Conservation (phyloP, 1,140 invertebrate species). For the Rhynchophorus ferrugineus region DNA sequence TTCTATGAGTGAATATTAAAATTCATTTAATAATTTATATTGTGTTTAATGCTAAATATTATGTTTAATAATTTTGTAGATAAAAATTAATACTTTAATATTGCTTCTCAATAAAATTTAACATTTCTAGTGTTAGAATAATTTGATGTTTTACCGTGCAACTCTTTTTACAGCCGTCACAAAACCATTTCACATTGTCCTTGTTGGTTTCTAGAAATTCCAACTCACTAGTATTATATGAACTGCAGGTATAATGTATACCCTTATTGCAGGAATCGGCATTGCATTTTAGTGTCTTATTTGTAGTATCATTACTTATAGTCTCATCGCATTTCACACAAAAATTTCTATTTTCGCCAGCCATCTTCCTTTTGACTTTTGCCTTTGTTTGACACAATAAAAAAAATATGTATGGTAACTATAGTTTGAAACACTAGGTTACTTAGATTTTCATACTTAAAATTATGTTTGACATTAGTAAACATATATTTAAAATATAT, state of each 20-base stretch:
- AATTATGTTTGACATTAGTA: no score
- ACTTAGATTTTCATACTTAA: no score
- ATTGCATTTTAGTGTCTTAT: constrained; percentile 23
- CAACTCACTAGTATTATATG: constrained; percentile 21
- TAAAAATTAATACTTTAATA: no score
- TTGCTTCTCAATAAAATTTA: no score
- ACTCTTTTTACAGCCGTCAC: constrained; percentile 14
- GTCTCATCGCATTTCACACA: constrained; percentile 28
- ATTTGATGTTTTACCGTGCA: background rate
- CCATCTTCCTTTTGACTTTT: constrained; percentile 13
- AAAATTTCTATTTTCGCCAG: constrained; percentile 23
- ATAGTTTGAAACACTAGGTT: background rate
- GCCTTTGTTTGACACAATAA: background rate
- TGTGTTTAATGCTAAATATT: no score
- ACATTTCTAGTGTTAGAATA: no score
- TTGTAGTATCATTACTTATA: constrained; percentile 2
- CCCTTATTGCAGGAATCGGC: constrained; percentile 20
- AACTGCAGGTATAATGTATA: constrained; percentile 24
- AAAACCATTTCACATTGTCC: constrained; percentile 26
- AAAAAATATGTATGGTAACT: background rate
- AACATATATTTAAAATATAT: no score
- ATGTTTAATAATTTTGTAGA: no score
- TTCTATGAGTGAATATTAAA: no score
- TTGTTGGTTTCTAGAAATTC: constrained; percentile 23
- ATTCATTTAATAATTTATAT: no score